Evolutionary conservation across 2,113 vertebrate species (phyloP), one percentile per base, ranked within the genome.

Genomic region (Hydropotes inermis): DNA sequence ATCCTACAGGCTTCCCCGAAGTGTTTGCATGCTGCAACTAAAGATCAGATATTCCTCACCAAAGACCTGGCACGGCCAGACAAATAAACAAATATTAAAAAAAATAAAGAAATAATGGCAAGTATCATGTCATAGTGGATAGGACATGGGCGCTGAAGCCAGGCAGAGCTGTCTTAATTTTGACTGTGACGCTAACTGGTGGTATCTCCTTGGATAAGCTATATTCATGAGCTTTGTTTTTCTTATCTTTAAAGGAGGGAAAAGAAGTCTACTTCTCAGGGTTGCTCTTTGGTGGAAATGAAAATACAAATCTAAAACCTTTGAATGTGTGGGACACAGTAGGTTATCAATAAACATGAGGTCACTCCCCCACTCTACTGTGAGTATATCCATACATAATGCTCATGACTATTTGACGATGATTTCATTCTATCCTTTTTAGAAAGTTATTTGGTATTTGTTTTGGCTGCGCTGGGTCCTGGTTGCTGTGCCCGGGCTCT

Each of bases 201-300:
- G 19, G 11, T 82, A 19, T 57, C n/a, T 55, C 81, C 33, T 45
- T 79, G 87, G 30, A 27, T 47, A 88, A 94, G n/a, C 45, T 74
- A 0, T 21, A 12, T 21, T 7, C 52, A 3, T 33, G 15, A 91
- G 2, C 12, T 57, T 96, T 79, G 15, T 28, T 54, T 86, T 92
- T 78, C 43, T 79, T n/a, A 17, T 61, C 36, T 94, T 33, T 61
- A 39, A 97, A 57, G 47, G 36, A 19, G 86, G 83, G 45, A 92
- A 83, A 89, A 28, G 55, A 64, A 14, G 7, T 28, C 25, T 85
- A 3, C 16, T 79, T 93, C 28, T 94, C 50, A 64, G 39, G 64
- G 15, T 21, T 45, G 33, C 33, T 67, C 1, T 60, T 25, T 95
- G 60, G 13, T 15, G 30, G 78, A 60, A 57, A 55, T 76, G 30